Percentiles rank a stretch among this genome's conserved stretches.
Conservation (phyloP, 2,113 vertebrate species). For the Oryzias melastigma region DNA sequence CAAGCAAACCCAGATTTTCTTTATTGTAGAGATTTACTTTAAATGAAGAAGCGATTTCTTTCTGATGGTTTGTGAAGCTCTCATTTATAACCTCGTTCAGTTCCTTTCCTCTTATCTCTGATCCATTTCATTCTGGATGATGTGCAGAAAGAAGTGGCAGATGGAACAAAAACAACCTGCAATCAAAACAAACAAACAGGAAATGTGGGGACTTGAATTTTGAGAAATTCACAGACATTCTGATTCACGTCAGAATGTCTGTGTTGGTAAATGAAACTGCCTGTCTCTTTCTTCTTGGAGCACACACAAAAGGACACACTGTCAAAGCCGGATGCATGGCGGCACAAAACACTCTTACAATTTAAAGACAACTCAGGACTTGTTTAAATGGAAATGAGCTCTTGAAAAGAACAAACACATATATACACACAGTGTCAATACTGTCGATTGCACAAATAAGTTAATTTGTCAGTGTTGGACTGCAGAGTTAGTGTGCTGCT, state of each 20-base stretch:
- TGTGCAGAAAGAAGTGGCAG: slow-evolving; percentile 8
- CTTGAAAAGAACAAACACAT: background rate
- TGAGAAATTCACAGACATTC: slow-evolving; percentile 61
- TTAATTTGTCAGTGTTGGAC: slow-evolving; percentile 66
- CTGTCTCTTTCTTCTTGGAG: slow-evolving; percentile 21
- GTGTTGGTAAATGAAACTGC: slow-evolving; percentile 16
- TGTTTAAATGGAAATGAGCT: slow-evolving; percentile 41
- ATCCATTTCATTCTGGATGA: slow-evolving; percentile 4
- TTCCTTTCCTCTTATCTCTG: background rate
- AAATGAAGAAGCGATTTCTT: background rate
- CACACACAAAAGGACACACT: slow-evolving; percentile 1
- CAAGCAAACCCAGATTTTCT: background rate
- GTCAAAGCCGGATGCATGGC: slow-evolving; percentile 1
- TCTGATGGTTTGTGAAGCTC: background rate
- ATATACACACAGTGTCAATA: slow-evolving; percentile 13
- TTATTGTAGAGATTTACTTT: background rate
- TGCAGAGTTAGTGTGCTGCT: slow-evolving; percentile 36
- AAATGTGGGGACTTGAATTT: slow-evolving; percentile 37
- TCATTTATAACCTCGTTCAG: background rate
- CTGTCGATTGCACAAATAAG: slow-evolving; percentile 54
- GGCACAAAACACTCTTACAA: background rate
- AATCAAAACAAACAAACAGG: slow-evolving; percentile 7
- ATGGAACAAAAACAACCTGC: slow-evolving; percentile 24
- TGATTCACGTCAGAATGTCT: slow-evolving; percentile 24
- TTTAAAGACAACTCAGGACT: background rate